A percentile compares a stretch with the other conserved stretches of the same genome.
Evolutionary conservation across 2,888 invertebrate species (phyloP).

Genomic region (Drosophila anceps): DNA sequence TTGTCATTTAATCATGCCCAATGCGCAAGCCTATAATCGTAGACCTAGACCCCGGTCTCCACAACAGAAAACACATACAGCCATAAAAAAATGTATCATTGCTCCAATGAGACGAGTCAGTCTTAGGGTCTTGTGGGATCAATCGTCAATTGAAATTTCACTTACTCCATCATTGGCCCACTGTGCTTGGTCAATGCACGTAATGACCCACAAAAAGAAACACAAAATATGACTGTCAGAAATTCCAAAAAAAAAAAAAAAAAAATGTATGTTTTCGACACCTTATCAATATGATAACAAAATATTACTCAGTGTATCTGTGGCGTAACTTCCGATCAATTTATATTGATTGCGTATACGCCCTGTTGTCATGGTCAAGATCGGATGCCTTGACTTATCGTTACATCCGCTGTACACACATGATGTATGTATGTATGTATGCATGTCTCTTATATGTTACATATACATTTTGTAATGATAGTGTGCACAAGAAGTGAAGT

Average conservation of each 20-base stretch:
- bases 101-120: conserved; percentile 30
- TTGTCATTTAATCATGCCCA: conserved; percentile 53
- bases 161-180: conserved; percentile 6
- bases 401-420: conserved; percentile 44
- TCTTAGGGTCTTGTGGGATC: conserved; percentile 59
- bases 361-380: conserved; percentile 63
- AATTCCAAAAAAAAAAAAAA: conserved; percentile 12
- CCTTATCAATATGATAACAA: conserved; percentile 43
- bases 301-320: conserved; percentile 7
- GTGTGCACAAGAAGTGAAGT: conserved; percentile 25
- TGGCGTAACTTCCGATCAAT: conserved; percentile 28
- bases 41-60: conserved; percentile 38
- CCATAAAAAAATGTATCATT: conserved; percentile 13
- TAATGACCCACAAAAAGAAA: conserved; percentile 53
- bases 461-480: conserved; percentile 21
- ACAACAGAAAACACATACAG: conserved; percentile 8
- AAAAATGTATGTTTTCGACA: conserved; percentile 3
- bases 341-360: conserved; percentile 10
- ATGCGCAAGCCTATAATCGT: conserved; percentile 27
- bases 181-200: conserved; percentile 14
- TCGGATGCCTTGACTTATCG: conserved; percentile 50
- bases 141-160: conserved; percentile 68
- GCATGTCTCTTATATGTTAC: conserved; percentile 8
- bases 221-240: conserved; percentile 25
- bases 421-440: conserved; percentile 21